Evolutionary conservation across 1,140 invertebrate species (phyloP), one percentile per base, ranked within the genome.

Genomic region (Helicoverpa armigera): DNA sequence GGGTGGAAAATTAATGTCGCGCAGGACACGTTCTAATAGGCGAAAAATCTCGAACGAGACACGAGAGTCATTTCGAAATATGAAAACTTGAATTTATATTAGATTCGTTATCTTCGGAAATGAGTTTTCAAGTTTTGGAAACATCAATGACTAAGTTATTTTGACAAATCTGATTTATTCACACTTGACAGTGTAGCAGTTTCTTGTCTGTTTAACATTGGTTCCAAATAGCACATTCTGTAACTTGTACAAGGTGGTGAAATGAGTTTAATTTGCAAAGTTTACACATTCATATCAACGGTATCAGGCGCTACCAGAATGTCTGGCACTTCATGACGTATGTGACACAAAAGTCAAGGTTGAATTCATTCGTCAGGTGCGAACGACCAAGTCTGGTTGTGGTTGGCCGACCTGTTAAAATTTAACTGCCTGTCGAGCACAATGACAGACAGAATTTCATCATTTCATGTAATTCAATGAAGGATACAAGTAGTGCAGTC

Each of bases 281-380:
- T 61, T 60, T 29, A 14, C 58, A 54, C 13, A 29, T 31, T 29
- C 13, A 29, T 65, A 10, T 65, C n/a, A 16, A 51, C n/a, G 2
- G 48, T 69, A 23, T 23, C 16, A 69, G 16, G 48, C 48, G 9
- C n/a, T 31, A 11, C n/a, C 14, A 69, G 35, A 69, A 9, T 51
- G 65, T 69, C 50, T 69, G 29, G 50, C 18, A 53, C 72, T 29
- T 18, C 72, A 10, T 18, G 18, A 53, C 14, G 16, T 60, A 48
- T 58, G 82, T 84, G 83, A 83, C 50, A 83, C 50, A 56, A 12
- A 81, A 80, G 74, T 83, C 85, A 88, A 88, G 87, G 87, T 79
- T 81, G 56, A 65, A 82, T 82, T 79, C 79, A 82, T 86, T 84
- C 63, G 77, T 53, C 54, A 76, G 61, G 79, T 81, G 83, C 76